phyloP scores from a whole-genome alignment of 2,888 invertebrate species.

The Ypsolopha sequella region DNA sequence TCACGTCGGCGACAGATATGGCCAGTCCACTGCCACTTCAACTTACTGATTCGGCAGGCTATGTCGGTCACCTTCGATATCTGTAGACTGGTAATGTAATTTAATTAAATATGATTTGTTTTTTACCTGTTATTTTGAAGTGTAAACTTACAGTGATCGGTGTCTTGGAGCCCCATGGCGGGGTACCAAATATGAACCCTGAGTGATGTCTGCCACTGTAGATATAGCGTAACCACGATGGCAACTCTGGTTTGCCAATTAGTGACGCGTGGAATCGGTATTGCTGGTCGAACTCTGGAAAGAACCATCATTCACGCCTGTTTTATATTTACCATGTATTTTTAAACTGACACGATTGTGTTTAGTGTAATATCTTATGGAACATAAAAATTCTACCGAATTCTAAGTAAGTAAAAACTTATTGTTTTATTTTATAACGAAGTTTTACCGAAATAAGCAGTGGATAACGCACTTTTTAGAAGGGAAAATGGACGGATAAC shows the following conservation, averaged over 20 bases:
- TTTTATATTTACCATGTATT: not conserved
- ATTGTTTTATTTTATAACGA: no score
- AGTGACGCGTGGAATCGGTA: conserved; percentile 82
- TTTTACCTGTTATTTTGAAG: conserved; percentile 1
- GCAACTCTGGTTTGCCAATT: conserved; percentile 84
- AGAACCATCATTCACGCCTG: not conserved
- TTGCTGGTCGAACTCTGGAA: conserved; percentile 69
- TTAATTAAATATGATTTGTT: no score
- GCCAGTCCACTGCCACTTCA: no score
- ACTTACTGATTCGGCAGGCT: no score
- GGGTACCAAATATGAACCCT: conserved; percentile 89
- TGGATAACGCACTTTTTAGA: no score
- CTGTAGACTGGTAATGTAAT: no score
- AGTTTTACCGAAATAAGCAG: no score
- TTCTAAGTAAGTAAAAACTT: not conserved
- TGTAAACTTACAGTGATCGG: conserved; percentile 36
- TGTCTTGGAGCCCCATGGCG: conserved; percentile 70
- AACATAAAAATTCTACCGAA: not conserved
- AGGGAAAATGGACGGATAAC: no score
- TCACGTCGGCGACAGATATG: no score
- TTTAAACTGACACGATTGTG: no score
- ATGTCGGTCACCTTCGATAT: no score
- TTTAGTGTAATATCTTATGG: no score
- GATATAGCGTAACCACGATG: conserved; percentile 87
- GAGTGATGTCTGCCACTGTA: conserved; percentile 83